Percentiles rank a stretch among this genome's conserved stretches.
phyloP scores from a whole-genome alignment of 2,113 vertebrate species.

The Procavia capensis region DNA sequence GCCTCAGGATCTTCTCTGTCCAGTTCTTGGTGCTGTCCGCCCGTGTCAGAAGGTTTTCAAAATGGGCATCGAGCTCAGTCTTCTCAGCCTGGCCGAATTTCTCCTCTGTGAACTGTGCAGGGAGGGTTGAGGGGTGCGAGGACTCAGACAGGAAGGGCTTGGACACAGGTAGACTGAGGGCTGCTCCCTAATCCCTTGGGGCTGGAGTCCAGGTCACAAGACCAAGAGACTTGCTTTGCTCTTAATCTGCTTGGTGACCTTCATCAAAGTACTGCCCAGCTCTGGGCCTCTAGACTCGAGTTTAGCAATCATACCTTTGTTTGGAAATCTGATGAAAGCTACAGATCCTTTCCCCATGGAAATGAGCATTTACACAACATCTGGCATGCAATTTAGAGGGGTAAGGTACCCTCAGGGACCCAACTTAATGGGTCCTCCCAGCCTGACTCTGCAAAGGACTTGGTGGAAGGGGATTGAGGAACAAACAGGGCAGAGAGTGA shows the following conservation, averaged over 20 bases:
- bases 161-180: neutral
- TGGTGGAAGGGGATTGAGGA: neutral
- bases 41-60: slow-evolving; percentile 94
- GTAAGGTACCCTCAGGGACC: neutral
- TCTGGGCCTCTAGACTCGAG: neutral
- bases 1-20: slow-evolving; percentile 96
- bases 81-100: slow-evolving; percentile 96
- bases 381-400: neutral
- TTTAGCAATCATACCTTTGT: too few relatives aligned
- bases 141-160: neutral
- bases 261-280: neutral
- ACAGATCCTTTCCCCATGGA: fast-evolving
- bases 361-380: neutral
- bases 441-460: neutral
- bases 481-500: neutral
- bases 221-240: neutral
- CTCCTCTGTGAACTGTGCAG: slow-evolving; percentile 95
- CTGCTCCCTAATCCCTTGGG: neutral
- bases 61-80: slow-evolving; percentile 95
- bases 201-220: neutral
- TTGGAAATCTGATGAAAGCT: neutral
- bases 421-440: neutral
- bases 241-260: neutral
- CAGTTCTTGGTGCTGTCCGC: slow-evolving; percentile 96
- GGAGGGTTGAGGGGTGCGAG: neutral